Conservation (phyloP, 2,113 vertebrate genomes). For the Lepus europaeus region DNA sequence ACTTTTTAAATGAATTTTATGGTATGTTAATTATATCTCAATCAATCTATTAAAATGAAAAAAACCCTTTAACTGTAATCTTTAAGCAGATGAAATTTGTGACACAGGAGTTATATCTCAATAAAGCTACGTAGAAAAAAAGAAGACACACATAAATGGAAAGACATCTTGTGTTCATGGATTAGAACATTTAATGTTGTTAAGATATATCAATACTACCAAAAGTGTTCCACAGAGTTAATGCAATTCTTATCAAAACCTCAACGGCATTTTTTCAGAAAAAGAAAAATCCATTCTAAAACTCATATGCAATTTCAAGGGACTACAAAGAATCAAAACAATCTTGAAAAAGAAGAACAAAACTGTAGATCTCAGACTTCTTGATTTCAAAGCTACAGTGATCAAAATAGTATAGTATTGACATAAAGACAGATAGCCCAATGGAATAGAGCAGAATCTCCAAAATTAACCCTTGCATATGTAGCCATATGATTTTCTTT, state of each 20-base stretch:
- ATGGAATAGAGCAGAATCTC: background rate
- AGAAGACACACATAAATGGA: background rate
- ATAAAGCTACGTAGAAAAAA: background rate
- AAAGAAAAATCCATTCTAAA: background rate
- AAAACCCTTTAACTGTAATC: background rate
- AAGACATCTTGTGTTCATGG: background rate
- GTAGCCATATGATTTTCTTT: background rate
- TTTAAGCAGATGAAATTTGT: background rate
- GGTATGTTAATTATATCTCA: constrained; percentile 21
- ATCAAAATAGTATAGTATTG: background rate
- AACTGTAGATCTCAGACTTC: background rate
- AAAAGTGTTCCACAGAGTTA: background rate
- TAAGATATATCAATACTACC: background rate
- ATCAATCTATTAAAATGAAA: background rate
- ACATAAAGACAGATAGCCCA: background rate
- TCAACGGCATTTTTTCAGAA: constrained; percentile 2
- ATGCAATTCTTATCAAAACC: background rate
- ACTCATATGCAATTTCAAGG: background rate
- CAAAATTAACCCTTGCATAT: background rate
- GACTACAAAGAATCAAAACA: background rate
- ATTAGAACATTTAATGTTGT: background rate
- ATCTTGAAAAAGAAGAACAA: background rate
- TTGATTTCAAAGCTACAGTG: background rate
- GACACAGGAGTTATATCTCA: background rate
- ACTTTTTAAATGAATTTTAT: background rate